phyloP scores from a whole-genome alignment of 2,888 invertebrate genomes.

The Caenorhabditis uteleia region DNA sequence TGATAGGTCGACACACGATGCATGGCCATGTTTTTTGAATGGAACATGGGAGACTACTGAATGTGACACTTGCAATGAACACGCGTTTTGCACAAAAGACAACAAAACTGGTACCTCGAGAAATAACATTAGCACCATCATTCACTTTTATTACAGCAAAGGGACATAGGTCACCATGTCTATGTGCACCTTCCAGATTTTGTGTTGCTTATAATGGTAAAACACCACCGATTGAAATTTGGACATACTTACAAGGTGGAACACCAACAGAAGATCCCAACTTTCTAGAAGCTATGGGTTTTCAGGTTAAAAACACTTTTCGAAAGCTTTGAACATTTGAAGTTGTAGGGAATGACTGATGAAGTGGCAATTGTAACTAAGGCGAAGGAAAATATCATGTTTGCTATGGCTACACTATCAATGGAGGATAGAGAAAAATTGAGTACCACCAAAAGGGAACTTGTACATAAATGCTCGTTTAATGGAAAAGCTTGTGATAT shows the following conservation, averaged over 20 bases:
- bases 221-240: slow-evolving; percentile 51
- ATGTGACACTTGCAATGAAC: slow-evolving; percentile 49
- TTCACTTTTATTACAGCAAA: slow-evolving; percentile 23
- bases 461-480: slow-evolving; percentile 68
- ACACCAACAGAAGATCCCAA: slow-evolving; percentile 57
- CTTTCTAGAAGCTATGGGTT: slow-evolving; percentile 68
- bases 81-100: slow-evolving; percentile 47
- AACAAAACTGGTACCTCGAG: slow-evolving; percentile 42
- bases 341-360: slow-evolving; percentile 66
- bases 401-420: slow-evolving; percentile 64
- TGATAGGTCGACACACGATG: slow-evolving; percentile 54
- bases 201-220: slow-evolving; percentile 62
- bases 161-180: slow-evolving; percentile 54
- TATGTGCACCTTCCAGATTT: slow-evolving; percentile 58
- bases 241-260: slow-evolving; percentile 60
- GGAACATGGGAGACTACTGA: slow-evolving; percentile 44
- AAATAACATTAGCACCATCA: not conserved
- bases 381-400: slow-evolving; percentile 69
- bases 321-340: not conserved
- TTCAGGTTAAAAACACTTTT: slow-evolving; percentile 39
- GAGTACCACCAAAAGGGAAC: slow-evolving; percentile 65
- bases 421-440: slow-evolving; percentile 57
- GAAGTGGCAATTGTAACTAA: slow-evolving; percentile 69
- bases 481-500: slow-evolving; percentile 68
- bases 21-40: slow-evolving; percentile 51